Base-by-base conservation (phyloP, 2,797 vertebrate species). In the Pempheris klunzingeri region DNA sequence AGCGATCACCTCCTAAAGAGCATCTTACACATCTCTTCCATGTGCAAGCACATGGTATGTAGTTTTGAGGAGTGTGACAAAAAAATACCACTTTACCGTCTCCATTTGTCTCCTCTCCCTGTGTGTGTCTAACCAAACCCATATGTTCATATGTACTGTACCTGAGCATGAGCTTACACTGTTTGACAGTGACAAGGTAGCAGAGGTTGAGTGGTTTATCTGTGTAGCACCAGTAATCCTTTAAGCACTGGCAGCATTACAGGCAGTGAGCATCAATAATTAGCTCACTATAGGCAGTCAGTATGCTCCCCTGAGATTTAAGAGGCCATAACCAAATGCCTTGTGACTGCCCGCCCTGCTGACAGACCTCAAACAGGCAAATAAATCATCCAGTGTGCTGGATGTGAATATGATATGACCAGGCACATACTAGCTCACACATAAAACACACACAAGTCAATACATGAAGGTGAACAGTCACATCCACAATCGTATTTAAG, bases 221-320 rank as follows among this genome's bases (percentile, higher is more conserved):
- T 80, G 61, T 49, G 70, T 61, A 55, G 61, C 43, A 50, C 70
- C 77, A 68, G 81, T 87, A 80, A 87, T 84, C 87, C 72, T 81
- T 91, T 71, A 74, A 47, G 65, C 76, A 77, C 38, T 85, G 88
- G 82, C 87, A 88, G 89, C 83, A 88, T 86, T 87, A 90, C 82
- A 92, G 93, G 88, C 91, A 89, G 92, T 93, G 93, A 94, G 86
- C 89, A 85, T 92, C 89, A 91, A 90, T 95, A 94, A 95, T 95
- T 93, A 94, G 88, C 86, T 84, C 89, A 87, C 90, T 92, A 85
- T 88, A 93, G 91, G 84, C 80, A 83, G 80, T 92, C 94, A 89
- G 90, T 92, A 88, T 66, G 80, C 83, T 91, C 83, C 77, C 82
- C 50, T 79, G 85, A 91, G 93, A 93, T 94, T 92, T 95, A 93